Conservation (phyloP, 2,113 vertebrate species). For the Sporophila hypoxantha region DNA sequence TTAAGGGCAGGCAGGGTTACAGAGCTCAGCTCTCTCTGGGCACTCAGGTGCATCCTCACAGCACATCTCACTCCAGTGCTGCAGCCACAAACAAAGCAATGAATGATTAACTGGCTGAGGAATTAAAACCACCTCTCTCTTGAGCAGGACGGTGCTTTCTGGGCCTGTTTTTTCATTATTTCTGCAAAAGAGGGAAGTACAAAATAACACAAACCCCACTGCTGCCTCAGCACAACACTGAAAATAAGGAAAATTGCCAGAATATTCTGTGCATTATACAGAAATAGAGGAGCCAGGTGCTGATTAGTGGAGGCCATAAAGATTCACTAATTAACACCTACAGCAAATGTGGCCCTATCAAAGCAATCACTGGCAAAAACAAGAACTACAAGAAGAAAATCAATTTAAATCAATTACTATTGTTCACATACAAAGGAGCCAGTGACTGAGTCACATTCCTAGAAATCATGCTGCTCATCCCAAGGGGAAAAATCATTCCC, state of each 20-base stretch:
- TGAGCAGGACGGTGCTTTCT: not conserved
- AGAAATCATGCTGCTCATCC: not conserved
- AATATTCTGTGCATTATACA: not conserved
- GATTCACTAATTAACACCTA: not conserved
- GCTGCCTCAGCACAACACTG: not conserved
- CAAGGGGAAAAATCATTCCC: not conserved
- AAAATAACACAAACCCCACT: not conserved
- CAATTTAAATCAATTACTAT: not conserved
- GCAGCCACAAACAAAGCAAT: not conserved
- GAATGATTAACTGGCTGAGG: not conserved
- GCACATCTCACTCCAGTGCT: not conserved
- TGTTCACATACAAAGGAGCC: not conserved
- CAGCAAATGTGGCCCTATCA: not conserved
- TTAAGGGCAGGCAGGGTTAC: not conserved
- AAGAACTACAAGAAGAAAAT: not conserved
- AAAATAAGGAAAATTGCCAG: not conserved
- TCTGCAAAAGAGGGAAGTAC: not conserved
- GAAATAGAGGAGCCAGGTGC: not conserved
- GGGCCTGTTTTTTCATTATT: not conserved
- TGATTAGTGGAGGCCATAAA: not conserved
- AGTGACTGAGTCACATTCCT: not conserved
- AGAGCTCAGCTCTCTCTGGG: not conserved
- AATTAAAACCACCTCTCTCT: not conserved
- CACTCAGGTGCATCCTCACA: not conserved
- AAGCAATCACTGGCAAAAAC: not conserved